A percentile compares a stretch with the other conserved stretches of the same genome.
phyloP scores from a whole-genome alignment of 2,113 vertebrate genomes.

The Upupa epops region DNA sequence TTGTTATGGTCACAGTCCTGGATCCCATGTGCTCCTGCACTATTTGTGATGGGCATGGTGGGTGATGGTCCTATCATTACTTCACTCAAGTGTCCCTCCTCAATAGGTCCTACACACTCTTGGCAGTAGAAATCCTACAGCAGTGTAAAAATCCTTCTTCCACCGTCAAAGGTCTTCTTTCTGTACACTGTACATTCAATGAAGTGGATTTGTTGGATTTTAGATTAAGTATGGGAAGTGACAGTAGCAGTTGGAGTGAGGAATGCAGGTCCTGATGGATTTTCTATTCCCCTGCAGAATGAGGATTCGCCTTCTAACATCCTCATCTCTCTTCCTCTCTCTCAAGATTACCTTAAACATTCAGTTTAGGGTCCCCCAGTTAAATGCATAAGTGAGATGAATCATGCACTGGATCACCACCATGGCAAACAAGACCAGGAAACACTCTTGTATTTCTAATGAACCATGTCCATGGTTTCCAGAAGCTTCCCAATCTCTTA shows the following conservation, averaged over 20 bases:
- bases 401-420: background rate
- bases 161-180: background rate
- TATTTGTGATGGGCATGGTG: background rate
- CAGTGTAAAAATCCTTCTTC: background rate
- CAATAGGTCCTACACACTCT: background rate
- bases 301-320: background rate
- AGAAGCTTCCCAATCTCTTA: background rate
- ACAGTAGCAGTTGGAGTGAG: background rate
- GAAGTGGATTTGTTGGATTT: background rate
- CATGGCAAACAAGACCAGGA: background rate
- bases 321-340: background rate
- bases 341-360: background rate
- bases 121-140: background rate
- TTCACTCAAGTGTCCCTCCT: background rate
- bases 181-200: background rate
- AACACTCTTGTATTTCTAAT: background rate
- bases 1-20: background rate
- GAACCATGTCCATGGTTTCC: background rate
- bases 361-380: background rate
- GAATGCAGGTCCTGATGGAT: background rate
- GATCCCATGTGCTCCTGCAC: background rate
- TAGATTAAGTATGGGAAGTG: background rate
- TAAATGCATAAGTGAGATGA: background rate
- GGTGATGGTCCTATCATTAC: background rate
- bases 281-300: fast-evolving